These are phyloP conservation scores for Cynopterus brachyotis DNA, from an alignment of 2,113 vertebrate genomes.

Conservation along the genomic window DNA sequence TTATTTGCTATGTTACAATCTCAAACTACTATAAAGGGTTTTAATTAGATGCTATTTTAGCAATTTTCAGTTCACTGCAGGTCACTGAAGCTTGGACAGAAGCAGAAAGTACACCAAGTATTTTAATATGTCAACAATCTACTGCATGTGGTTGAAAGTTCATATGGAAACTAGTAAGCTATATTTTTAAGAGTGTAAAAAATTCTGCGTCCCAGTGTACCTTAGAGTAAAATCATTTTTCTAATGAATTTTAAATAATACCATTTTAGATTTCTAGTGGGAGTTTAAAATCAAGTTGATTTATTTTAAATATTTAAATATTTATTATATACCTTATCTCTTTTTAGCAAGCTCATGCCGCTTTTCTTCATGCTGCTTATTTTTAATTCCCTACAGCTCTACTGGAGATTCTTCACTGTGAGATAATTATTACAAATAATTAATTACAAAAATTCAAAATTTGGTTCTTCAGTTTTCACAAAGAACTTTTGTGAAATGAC, in stretches of 20 bases:
- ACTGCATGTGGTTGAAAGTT: neutral
- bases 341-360: neutral
- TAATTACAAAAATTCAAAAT: constrained; percentile 12
- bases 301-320: neutral
- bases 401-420: neutral
- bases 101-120: neutral
- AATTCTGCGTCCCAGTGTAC: neutral
- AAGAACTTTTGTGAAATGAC: constrained; percentile 14
- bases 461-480: neutral
- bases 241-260: neutral
- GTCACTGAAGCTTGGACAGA: neutral
- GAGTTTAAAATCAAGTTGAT: neutral
- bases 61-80: constrained; percentile 38
- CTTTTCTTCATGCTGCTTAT: neutral
- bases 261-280: constrained; percentile 11
- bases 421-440: neutral
- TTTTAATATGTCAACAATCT: constrained; percentile 44
- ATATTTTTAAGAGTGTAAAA: constrained; percentile 13
- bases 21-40: constrained; percentile 39
- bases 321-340: neutral
- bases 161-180: neutral
- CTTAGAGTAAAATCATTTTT: neutral
- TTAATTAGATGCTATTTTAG: constrained; percentile 65
- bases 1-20: constrained; percentile 43
- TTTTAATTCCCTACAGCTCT: constrained; percentile 40